A percentile compares a stretch with the other conserved stretches of the same genome.
Conservation (phyloP, 2,797 vertebrate genomes). For the Hemibagrus guttatus region DNA sequence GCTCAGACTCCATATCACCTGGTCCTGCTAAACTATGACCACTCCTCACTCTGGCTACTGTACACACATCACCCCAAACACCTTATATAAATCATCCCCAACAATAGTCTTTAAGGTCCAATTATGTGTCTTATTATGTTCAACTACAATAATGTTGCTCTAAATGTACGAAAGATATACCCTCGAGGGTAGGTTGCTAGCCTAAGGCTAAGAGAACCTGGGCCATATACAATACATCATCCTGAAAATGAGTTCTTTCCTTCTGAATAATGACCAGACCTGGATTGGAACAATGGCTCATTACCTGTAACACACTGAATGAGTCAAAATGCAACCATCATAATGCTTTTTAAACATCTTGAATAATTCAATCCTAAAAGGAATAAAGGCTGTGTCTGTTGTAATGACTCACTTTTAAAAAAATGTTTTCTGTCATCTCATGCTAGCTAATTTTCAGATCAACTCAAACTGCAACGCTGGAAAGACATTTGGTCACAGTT, state of each 20-base stretch:
- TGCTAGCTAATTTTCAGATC: not conserved
- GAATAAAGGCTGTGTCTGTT: not conserved
- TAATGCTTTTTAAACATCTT: not conserved
- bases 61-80: not conserved
- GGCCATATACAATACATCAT: not conserved
- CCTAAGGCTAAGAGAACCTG: not conserved
- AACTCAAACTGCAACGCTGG: not conserved
- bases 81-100: too few relatives aligned
- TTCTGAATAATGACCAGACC: not conserved
- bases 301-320: too few relatives aligned
- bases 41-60: not conserved
- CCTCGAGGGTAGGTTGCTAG: not conserved
- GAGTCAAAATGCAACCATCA: not conserved
- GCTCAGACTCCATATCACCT: not conserved
- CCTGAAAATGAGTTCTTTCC: not conserved
- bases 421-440: not conserved
- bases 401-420: not conserved
- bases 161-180: not conserved
- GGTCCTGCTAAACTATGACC: not conserved
- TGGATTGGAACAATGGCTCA: too few relatives aligned
- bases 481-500: not conserved
- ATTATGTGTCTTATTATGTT: not conserved
- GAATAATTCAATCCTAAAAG: not conserved
- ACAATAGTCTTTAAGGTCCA: not conserved
- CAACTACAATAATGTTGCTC: not conserved